These are phyloP conservation scores for Paedocypris sp. DNA, from an alignment of 2,113 vertebrate genomes.

Conservation along the genomic window DNA sequence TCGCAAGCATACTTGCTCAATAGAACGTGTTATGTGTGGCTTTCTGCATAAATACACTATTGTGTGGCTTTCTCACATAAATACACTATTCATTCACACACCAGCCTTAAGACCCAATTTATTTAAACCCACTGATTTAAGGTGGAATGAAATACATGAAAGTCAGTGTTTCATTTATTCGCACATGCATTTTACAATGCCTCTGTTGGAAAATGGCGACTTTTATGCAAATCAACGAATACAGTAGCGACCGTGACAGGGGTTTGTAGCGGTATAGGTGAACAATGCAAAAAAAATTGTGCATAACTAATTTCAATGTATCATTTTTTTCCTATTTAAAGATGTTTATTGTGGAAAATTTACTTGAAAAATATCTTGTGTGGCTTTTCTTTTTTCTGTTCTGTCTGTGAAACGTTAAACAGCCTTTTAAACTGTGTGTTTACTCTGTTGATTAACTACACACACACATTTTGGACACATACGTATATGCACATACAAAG, in stretches of 20 bases:
- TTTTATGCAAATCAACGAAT: slow-evolving; percentile 47
- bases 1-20: too few relatives aligned
- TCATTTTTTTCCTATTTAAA: not conserved
- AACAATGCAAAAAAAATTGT: slow-evolving; percentile 32
- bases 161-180: not conserved
- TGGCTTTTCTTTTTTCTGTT: slow-evolving; percentile 7
- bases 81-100: too few relatives aligned
- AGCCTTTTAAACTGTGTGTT: too few relatives aligned
- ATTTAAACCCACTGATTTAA: too few relatives aligned
- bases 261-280: slow-evolving; percentile 39
- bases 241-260: slow-evolving; percentile 36
- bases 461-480: too few relatives aligned
- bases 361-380: not conserved
- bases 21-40: too few relatives aligned
- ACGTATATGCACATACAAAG: too few relatives aligned
- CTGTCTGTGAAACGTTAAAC: not conserved
- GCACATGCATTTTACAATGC: not conserved
- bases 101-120: not conserved
- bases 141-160: not conserved
- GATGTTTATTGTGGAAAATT: slow-evolving; percentile 10
- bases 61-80: too few relatives aligned
- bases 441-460: too few relatives aligned
- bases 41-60: too few relatives aligned
- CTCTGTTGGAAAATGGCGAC: slow-evolving; percentile 14
- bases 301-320: slow-evolving; percentile 1